Base-by-base conservation (phyloP, 2,888 invertebrate species). In the Odontothrips loti region DNA sequence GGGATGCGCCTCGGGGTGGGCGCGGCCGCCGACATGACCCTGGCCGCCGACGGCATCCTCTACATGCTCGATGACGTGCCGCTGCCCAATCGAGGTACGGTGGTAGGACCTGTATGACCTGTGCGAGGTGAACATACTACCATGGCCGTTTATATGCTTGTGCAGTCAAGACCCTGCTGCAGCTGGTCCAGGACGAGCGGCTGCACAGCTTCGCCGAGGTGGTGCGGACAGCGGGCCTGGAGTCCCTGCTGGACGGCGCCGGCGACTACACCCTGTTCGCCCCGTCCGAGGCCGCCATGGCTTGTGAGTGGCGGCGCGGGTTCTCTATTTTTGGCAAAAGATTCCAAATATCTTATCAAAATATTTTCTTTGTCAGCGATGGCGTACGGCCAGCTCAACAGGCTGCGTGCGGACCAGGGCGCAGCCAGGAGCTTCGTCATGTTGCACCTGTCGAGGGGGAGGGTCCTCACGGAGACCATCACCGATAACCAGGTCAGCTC, bases 201-300 rank as follows among this genome's bases (percentile, higher is more conserved):
- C 85, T 89, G 81, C 85, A 85, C 81, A 86, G 86, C 27, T 89
- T 89, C 84, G 84, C 87, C 78, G 86, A 88, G 80, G 84, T 89
- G 58, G 86, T 88, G 12, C 85, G 86, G 81, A 85, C 85, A 2
- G 87, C 88, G 1, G 89, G 89, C 0, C 84, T 89, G 43, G 87
- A 88, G 43, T 87, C 87, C 63, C 85, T 86, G 4, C 85, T 89
- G 63, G 87, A 86, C 81, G 87, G 86, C 79, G 85, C 86, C 29
- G 87, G 87, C 11, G 86, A 87, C 51, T 87, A 87, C 82, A 89
- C 90, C 1, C 81, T 89, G 79, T 89, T 90, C 83, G 88, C 87
- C 0, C 89, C 89, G 1, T 88, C 88, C 43, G 88, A 89, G 83
- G 86, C 86, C 20, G 90, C 90, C 6, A 88, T 89, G 83, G 85